Base-by-base conservation (phyloP, 2,888 invertebrate species). In the Tenthredo livida region DNA sequence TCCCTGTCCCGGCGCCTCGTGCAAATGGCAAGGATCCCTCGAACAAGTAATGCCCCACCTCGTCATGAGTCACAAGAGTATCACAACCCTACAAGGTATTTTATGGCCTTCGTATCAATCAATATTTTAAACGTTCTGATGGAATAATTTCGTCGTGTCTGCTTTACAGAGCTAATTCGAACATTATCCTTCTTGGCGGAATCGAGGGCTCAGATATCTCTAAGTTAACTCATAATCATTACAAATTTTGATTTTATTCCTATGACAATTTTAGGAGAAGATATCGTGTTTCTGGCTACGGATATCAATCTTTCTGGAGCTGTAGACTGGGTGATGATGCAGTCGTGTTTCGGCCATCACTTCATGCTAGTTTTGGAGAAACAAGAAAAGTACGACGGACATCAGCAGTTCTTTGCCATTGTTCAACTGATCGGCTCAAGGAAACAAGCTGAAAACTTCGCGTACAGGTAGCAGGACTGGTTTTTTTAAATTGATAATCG, bases 251-350 rank as follows among this genome's bases (percentile, higher is more conserved):
- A 43, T n/a, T 29, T 21, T 17, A 15, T 25, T 25, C 2, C 29
- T 61, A 82, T n/a, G 25, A 4, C 12, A 43, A 72, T 54, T 50
- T 1, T 85, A 96, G 97, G 97, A 83, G 99, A 99, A 94, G 99
- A 99, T 93, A 99, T 99, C 90, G 99, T 99, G 83, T 99, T 99
- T 94, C 94, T 99, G 90, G 99, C 99, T 1, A 99, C 99, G 61
- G 99, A 99, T 94, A 99, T 99, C 87, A 99, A 99, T 94, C 95
- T 99, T 88, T 99, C 99, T 9, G 99, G 99, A 86, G 99, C 99
- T 50, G 99, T 99, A 12, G 99, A 99, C 94, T 99, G 99, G 99
- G 98, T 98, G 4, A 99, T 99, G 99, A 99, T 99, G 99, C 99
- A 99, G 94, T 98, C 98, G 43, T 99, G 99, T 94, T 99, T 99